Base-by-base conservation (phyloP, 2,888 invertebrate species). In the Linyphia triangularis region DNA sequence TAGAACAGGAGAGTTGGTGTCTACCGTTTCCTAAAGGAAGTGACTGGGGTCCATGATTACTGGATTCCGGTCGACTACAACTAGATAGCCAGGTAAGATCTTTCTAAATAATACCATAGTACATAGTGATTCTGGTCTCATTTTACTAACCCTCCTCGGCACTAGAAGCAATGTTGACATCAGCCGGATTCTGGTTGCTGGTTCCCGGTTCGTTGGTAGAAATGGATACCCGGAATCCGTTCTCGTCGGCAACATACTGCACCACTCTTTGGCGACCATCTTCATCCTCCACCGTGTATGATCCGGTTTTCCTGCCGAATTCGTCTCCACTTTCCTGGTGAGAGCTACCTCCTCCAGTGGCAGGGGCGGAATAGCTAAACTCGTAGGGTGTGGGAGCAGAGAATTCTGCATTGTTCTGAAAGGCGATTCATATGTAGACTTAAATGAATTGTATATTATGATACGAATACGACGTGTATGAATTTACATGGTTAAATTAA, bases 131-230 rank as follows among this genome's bases (percentile, higher is more conserved):
- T n/a, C n/a, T n/a, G n/a, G n/a, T n/a, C n/a, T n/a, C n/a, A n/a
- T n/a, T n/a, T n/a, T n/a, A 16, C 70, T 70, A 26, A 82, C 82
- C 72, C 3, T 79, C 79, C 19, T 79, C 84, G 7, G 89, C 89
- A 24, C 83, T 83, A 10, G 89, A 84, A 6, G n/a, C 51, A n/a
- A 89, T 84, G 40, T 26, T 33, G 5, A 89, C 89, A 30, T 89
- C 89, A n/a, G 89, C 89, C 16, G 89, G 89, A 13, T 84, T 89
- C 61, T 89, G 85, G 69, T 85, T 90, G 10, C 75, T 73, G 13
- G 90, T 90, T 13, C 90, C 90, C 1, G 89, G 90, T 63, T 90
- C 90, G 79, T 90, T 90, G 69, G 90, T 90, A 22, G 83, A 43
- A 40, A 90, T 89, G 19, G 89, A 78, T 19, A 90, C 90, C 10